Conservation (phyloP, 2,797 vertebrate species). For the Microcaecilia unicolor region DNA sequence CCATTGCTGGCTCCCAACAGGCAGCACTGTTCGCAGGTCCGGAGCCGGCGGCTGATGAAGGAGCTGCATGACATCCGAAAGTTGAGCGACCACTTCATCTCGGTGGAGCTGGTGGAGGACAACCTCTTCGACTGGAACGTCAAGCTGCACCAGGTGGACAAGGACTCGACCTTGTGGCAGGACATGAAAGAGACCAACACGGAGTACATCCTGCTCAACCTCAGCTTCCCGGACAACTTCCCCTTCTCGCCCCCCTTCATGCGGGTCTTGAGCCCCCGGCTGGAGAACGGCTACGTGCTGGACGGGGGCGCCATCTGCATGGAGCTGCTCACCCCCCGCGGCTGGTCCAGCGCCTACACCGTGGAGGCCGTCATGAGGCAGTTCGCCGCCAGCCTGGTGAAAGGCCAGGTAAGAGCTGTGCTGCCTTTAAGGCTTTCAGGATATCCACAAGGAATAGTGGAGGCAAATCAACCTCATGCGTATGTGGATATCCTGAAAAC, state of each 20-base stretch:
- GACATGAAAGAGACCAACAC: slow-evolving; percentile 99
- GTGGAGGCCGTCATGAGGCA: slow-evolving; percentile 99
- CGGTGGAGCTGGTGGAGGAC: slow-evolving; percentile 96
- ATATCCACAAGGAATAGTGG: no score
- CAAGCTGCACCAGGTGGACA: slow-evolving; percentile 98
- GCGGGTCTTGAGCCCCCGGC: slow-evolving; percentile 90
- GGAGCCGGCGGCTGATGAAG: slow-evolving; percentile 95
- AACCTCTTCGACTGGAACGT: slow-evolving; percentile 99
- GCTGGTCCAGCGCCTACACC: slow-evolving; percentile 98
- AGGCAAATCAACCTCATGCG: no score
- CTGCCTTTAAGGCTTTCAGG: background rate
- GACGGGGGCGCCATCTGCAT: slow-evolving; percentile 98
- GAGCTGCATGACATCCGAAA: slow-evolving; percentile 96
- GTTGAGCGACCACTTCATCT: slow-evolving; percentile 95
- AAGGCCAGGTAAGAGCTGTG: slow-evolving; percentile 86
- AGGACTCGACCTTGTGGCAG: slow-evolving; percentile 98
- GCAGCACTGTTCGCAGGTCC: slow-evolving; percentile 94
- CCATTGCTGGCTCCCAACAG: slow-evolving; percentile 74
- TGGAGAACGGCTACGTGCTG: slow-evolving; percentile 98
- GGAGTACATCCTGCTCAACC: slow-evolving; percentile 95
- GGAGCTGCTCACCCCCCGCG: slow-evolving; percentile 96
- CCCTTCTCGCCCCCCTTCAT: slow-evolving; percentile 98
- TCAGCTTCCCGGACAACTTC: slow-evolving; percentile 98
- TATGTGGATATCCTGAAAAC: no score
- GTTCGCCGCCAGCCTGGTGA: slow-evolving; percentile 96